Evolutionary conservation across 2,113 vertebrate species (phyloP).

Genomic region (Ia io): DNA sequence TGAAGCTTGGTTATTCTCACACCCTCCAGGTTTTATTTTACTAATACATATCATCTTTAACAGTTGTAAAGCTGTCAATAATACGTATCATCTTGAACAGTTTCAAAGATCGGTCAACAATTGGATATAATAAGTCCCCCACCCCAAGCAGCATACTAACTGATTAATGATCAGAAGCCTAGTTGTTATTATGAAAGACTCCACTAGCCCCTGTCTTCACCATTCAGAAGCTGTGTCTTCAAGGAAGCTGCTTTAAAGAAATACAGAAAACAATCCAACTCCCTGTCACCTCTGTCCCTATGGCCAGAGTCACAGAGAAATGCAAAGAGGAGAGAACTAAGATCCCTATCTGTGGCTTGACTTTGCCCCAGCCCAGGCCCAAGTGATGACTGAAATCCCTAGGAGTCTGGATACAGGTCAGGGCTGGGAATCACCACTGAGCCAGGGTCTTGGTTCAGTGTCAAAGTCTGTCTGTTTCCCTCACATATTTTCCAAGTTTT

Average conservation of each 20-base stretch:
- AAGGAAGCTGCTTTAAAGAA: constrained; percentile 20
- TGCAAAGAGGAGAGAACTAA: background rate
- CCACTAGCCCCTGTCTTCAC: background rate
- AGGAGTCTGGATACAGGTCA: background rate
- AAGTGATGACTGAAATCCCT: background rate
- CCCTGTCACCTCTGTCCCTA: background rate
- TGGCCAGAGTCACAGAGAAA: background rate
- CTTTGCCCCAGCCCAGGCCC: background rate
- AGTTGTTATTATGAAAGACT: background rate
- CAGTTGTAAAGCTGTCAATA: no score
- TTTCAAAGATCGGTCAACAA: background rate
- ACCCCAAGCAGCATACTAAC: background rate
- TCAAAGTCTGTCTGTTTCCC: background rate
- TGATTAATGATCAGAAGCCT: background rate
- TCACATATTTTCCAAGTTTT: background rate
- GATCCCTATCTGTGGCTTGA: background rate
- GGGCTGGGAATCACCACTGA: background rate
- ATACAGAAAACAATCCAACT: background rate
- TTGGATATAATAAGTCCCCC: background rate
- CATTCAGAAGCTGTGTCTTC: background rate
- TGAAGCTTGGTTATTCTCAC: background rate
- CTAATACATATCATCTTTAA: background rate
- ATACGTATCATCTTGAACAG: background rate
- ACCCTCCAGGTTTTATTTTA: background rate
- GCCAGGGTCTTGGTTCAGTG: background rate